Evolutionary conservation across 2,888 invertebrate species (phyloP).

Genomic region (Drosophila ustulata): DNA sequence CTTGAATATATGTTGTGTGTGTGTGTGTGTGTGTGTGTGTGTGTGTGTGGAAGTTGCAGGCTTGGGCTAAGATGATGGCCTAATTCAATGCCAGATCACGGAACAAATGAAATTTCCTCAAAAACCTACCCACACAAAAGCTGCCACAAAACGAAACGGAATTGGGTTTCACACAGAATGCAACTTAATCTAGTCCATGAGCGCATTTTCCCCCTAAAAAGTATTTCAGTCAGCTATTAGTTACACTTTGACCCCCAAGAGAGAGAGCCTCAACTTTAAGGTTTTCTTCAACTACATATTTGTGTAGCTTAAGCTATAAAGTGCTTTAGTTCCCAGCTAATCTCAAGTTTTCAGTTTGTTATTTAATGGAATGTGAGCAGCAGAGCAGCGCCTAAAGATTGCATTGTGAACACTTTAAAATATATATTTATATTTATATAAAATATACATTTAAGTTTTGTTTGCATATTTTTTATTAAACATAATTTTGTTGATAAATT

Average conservation of each 20-base stretch:
- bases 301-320: constrained; percentile 2
- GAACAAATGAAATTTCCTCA: constrained; percentile 37
- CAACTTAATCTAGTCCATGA: constrained; percentile 19
- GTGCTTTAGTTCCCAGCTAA: not conserved
- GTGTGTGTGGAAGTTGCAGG: constrained; percentile 13
- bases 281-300: not conserved
- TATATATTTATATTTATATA: too few species aligned
- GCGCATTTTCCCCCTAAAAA: constrained; percentile 4
- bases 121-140: not conserved
- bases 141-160: not conserved
- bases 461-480: too few species aligned
- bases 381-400: too few species aligned
- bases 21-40: constrained; percentile 25
- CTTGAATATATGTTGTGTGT: constrained; percentile 37
- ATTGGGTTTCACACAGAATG: constrained; percentile 20
- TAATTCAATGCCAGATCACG: constrained; percentile 66
- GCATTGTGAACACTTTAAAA: too few species aligned
- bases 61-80: constrained; percentile 20
- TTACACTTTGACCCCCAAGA: not conserved
- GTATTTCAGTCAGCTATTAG: constrained; percentile 3
- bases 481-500: too few species aligned
- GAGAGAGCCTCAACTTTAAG: not conserved
- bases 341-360: not conserved
- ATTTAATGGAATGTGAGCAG: not conserved
- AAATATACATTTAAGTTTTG: too few species aligned